These are phyloP conservation scores for Calosoma granatense DNA, from an alignment of 1,140 invertebrate species.

Conservation along the genomic window DNA sequence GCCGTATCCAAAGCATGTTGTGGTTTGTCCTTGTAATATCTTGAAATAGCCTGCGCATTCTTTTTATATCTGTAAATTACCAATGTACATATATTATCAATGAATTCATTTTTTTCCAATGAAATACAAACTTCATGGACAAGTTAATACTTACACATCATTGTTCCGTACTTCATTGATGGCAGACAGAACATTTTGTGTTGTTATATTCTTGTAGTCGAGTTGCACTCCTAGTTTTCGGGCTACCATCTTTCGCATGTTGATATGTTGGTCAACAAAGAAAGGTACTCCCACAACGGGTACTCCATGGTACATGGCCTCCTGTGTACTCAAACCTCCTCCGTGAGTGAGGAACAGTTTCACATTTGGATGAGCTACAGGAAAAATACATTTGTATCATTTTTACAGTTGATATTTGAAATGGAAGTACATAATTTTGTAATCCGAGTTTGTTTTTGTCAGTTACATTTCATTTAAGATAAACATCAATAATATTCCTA, in stretches of 20 bases:
- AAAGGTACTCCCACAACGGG: constrained; percentile 38
- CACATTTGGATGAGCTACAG: constrained; percentile 25
- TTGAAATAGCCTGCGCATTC: neutral
- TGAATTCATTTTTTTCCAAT: too few species aligned
- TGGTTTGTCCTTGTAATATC: neutral
- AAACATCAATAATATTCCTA: too few species aligned
- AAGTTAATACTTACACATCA: constrained; percentile 18
- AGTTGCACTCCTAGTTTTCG: constrained; percentile 13
- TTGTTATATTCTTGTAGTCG: constrained; percentile 11
- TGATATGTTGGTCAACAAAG: constrained; percentile 28
- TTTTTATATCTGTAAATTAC: neutral
- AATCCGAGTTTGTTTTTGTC: too few species aligned
- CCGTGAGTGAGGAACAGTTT: constrained; percentile 25
- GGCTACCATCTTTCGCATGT: constrained; percentile 24
- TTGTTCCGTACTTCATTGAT: constrained; percentile 14
- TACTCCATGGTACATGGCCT: constrained; percentile 39
- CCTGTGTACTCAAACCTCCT: constrained; percentile 26
- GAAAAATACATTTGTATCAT: constrained; percentile 10
- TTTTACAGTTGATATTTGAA: too few species aligned
- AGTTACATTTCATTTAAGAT: too few species aligned
- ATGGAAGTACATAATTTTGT: too few species aligned
- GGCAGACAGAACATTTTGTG: constrained; percentile 10
- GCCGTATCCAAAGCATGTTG: neutral
- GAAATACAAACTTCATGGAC: too few species aligned
- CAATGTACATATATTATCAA: too few species aligned